These are phyloP conservation scores for Meles meles DNA, from an alignment of 2,113 vertebrate genomes.

Conservation along the genomic window DNA sequence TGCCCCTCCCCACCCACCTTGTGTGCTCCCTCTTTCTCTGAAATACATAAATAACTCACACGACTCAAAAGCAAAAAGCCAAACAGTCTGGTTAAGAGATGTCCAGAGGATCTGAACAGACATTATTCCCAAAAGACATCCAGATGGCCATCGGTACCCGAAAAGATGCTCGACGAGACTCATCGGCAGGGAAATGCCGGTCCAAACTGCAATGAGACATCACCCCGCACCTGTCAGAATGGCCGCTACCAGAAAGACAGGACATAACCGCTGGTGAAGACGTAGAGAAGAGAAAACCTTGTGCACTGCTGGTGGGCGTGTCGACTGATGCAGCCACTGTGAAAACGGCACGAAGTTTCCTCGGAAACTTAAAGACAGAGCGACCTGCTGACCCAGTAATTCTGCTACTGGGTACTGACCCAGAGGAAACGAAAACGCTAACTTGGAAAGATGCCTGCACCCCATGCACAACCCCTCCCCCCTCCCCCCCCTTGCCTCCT, in stretches of 20 bases:
- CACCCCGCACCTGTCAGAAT: background rate
- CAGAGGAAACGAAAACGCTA: no score
- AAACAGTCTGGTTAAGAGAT: no score
- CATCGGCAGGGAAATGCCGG: background rate
- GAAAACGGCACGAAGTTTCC: background rate
- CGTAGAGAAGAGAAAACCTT: background rate
- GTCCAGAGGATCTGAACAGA: background rate
- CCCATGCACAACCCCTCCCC: no score
- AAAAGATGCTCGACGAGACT: background rate
- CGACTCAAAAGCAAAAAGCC: background rate
- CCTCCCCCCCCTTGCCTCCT: no score
- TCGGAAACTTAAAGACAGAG: no score
- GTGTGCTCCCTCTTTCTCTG: background rate
- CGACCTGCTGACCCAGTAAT: no score
- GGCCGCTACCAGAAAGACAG: background rate
- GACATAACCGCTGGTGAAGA: background rate
- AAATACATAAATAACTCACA: background rate
- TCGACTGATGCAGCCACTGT: background rate
- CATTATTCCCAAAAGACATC: background rate
- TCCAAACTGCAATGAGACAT: background rate
- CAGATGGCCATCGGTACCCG: background rate
- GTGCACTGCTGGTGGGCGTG: background rate
- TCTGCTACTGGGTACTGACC: no score
- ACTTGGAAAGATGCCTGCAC: no score
- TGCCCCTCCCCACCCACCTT: background rate